Evolutionary conservation across 2,888 invertebrate genomes (phyloP).

Genomic region (Caenorhabditis macrosperma): DNA sequence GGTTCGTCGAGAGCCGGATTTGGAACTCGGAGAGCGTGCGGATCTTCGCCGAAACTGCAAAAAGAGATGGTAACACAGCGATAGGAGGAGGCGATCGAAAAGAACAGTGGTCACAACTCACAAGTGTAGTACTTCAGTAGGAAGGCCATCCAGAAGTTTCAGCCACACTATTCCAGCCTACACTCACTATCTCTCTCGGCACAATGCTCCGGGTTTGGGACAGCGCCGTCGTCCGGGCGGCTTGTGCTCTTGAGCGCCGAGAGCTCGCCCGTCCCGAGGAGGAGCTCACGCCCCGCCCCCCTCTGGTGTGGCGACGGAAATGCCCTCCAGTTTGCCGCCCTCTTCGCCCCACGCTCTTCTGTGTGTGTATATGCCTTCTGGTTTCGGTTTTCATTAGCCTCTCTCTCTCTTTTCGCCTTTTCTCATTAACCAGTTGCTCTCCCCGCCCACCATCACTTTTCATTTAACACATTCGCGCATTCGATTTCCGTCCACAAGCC

Average conservation of each 20-base stretch:
- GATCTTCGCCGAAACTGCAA: slow-evolving; percentile 96
- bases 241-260: slow-evolving; percentile 8
- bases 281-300: slow-evolving; percentile 23
- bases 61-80: background rate
- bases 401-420: slow-evolving; percentile 36
- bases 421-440: slow-evolving; percentile 36
- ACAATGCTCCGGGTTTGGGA: slow-evolving; percentile 10
- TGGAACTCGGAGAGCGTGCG: slow-evolving; percentile 97
- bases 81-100: background rate
- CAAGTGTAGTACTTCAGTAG: slow-evolving; percentile 79
- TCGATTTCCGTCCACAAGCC: background rate
- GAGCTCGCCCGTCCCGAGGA: background rate
- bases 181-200: background rate
- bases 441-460: slow-evolving; percentile 18
- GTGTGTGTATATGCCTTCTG: slow-evolving; percentile 29
- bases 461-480: slow-evolving; percentile 12
- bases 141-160: slow-evolving; percentile 75
- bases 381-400: slow-evolving; percentile 58
- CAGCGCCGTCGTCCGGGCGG: slow-evolving; percentile 14
- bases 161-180: slow-evolving; percentile 5
- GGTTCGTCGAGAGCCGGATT: slow-evolving; percentile 86
- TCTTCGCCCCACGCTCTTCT: slow-evolving; percentile 10
- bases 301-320: slow-evolving; percentile 54
- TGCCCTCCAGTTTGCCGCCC: slow-evolving; percentile 54
- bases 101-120: slow-evolving; percentile 48